Conservation (phyloP, 2,113 vertebrate species). For the Setophaga petechia region DNA sequence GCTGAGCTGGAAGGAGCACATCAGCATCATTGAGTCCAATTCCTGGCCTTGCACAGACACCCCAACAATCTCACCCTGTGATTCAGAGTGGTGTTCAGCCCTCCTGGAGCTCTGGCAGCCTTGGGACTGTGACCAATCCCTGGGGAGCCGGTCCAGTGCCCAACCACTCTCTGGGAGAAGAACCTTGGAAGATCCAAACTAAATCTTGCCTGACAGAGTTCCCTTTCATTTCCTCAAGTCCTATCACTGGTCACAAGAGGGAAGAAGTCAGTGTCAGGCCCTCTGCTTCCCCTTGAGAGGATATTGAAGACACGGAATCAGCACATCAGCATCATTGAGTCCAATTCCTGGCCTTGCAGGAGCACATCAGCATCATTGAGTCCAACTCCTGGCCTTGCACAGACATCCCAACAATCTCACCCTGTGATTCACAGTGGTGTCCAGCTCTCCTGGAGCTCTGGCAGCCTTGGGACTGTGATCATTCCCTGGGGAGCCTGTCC, state of each 20-base stretch:
- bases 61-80: not conserved
- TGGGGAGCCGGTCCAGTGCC: not conserved
- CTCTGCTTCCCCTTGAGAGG: not conserved
- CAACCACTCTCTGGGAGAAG: rapidly evolving
- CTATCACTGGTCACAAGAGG: not conserved
- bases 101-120: not conserved
- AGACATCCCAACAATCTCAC: not conserved
- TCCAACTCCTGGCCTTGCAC: not conserved
- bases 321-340: not conserved
- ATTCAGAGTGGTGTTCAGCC: rapidly evolving
- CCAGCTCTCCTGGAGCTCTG: not conserved
- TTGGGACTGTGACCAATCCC: not conserved
- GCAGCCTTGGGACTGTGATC: not conserved
- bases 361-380: not conserved
- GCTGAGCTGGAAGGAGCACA: not conserved
- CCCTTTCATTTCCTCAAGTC: not conserved
- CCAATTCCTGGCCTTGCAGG: not conserved
- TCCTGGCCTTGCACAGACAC: not conserved
- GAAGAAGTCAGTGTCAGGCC: not conserved
- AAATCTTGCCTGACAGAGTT: not conserved
- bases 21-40: not conserved
- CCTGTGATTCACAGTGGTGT: not conserved
- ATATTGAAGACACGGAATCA: no score
- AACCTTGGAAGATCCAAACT: not conserved
- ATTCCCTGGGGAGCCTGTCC: no score